These are phyloP conservation scores for Trachelus stipa DNA, from an alignment of 2,888 invertebrate species.

Conservation along the genomic window DNA sequence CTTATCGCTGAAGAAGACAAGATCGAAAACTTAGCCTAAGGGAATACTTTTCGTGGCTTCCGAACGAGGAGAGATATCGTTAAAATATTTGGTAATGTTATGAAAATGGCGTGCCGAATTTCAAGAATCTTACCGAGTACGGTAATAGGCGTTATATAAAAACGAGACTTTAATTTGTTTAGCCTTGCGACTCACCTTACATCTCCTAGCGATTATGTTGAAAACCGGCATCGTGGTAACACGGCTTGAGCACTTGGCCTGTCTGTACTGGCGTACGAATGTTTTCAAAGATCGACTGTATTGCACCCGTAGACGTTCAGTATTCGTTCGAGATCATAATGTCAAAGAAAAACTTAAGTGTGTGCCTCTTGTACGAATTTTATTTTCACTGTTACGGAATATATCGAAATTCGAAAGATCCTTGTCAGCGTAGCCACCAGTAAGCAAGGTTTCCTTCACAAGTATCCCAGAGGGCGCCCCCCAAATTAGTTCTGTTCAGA, in stretches of 20 bases:
- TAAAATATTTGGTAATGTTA: background rate
- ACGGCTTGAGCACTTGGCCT: background rate
- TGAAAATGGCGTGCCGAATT: background rate
- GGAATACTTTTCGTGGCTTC: background rate
- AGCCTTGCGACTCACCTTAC: constrained; percentile 68
- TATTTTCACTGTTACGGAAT: background rate
- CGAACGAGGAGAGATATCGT: background rate
- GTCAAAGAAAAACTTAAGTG: background rate
- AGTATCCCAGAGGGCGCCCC: background rate
- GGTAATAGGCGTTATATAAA: background rate
- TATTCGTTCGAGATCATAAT: background rate
- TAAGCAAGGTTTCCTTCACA: background rate
- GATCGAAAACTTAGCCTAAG: background rate
- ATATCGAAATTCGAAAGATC: background rate
- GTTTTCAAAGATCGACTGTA: background rate
- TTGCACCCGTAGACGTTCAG: background rate
- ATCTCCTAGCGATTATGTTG: constrained; percentile 73
- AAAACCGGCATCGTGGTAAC: constrained; percentile 70
- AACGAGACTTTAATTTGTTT: background rate
- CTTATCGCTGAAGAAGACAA: background rate
- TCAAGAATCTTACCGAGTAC: background rate
- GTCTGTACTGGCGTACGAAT: background rate
- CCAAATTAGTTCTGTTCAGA: background rate
- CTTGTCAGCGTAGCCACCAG: background rate
- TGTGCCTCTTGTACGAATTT: background rate